A percentile compares a stretch with the other conserved stretches of the same genome.
These are phyloP conservation scores for Macaca mulatta DNA, from an alignment of 2,113 vertebrate genomes.

Conservation along the genomic window DNA sequence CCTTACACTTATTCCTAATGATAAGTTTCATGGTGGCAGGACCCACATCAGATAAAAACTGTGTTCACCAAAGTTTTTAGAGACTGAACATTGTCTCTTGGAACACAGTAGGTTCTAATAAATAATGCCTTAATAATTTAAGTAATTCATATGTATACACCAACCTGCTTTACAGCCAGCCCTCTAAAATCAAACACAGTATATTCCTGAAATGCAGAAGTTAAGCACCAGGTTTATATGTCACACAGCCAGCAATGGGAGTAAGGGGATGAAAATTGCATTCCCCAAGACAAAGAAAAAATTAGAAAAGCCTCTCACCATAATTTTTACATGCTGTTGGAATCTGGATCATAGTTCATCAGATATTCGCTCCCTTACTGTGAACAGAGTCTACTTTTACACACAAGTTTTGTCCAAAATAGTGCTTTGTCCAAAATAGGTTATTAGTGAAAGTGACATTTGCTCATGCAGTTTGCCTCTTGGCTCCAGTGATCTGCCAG, in stretches of 20 bases:
- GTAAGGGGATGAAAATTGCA: background rate
- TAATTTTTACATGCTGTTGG: background rate
- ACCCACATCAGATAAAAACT: background rate
- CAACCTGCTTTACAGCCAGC: background rate
- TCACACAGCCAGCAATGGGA: background rate
- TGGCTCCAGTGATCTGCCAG: background rate
- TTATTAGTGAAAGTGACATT: background rate
- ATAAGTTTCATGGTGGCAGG: background rate
- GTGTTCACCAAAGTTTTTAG: background rate
- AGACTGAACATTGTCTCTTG: background rate
- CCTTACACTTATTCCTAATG: background rate
- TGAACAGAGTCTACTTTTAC: background rate
- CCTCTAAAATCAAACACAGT: slow-evolving; percentile 18
- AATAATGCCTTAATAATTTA: background rate
- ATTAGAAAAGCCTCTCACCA: background rate
- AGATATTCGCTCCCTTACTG: background rate
- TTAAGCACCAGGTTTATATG: background rate
- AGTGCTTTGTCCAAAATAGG: background rate
- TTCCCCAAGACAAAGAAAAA: background rate
- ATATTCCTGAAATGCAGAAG: slow-evolving; percentile 10
- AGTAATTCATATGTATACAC: background rate
- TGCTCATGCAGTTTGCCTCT: background rate
- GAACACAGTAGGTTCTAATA: slow-evolving; percentile 18
- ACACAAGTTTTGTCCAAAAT: background rate
- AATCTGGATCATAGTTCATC: background rate